Conservation (phyloP, 2,113 vertebrate species). For the Prinia subflava region DNA sequence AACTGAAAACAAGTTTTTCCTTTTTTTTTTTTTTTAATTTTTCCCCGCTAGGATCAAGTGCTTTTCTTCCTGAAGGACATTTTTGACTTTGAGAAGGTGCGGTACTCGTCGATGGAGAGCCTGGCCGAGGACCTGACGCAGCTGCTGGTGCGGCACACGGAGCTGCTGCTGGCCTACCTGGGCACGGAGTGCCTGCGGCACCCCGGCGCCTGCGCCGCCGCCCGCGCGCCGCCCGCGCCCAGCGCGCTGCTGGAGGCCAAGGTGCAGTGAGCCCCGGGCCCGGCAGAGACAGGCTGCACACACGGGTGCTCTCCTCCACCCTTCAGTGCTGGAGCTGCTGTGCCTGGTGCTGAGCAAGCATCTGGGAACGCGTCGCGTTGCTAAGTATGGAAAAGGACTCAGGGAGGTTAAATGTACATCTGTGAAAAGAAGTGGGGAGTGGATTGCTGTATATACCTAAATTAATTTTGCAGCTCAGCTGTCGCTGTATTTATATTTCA, state of each 20-base stretch:
- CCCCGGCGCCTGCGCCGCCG: constrained; percentile 47
- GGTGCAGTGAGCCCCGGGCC: constrained; percentile 38
- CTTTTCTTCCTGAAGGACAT: constrained; percentile 94
- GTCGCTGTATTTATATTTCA: constrained; percentile 22
- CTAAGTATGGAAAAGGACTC: constrained; percentile 64
- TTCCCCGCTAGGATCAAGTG: constrained; percentile 83
- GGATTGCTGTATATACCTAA: background rate
- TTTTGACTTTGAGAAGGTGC: constrained; percentile 95
- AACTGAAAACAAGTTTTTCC: background rate
- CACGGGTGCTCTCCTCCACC: background rate
- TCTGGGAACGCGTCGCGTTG: background rate
- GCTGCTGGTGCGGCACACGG: constrained; percentile 82
- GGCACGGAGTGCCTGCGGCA: constrained; percentile 73
- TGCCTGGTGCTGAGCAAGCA: background rate
- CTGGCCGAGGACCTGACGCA: constrained; percentile 88
- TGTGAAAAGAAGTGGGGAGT: background rate
- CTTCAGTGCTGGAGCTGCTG: background rate
- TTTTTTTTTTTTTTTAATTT: background rate
- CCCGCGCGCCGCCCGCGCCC: constrained; percentile 52
- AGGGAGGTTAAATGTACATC: constrained; percentile 57
- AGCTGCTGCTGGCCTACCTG: constrained; percentile 82
- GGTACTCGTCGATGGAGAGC: constrained; percentile 83
- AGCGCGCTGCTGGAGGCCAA: constrained; percentile 71
- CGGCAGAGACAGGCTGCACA: too few relatives aligned
- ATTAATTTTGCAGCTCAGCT: constrained; percentile 34